Evolutionary conservation across 2,888 invertebrate genomes (phyloP).

Genomic region (Zygothrica quintamaculata): DNA sequence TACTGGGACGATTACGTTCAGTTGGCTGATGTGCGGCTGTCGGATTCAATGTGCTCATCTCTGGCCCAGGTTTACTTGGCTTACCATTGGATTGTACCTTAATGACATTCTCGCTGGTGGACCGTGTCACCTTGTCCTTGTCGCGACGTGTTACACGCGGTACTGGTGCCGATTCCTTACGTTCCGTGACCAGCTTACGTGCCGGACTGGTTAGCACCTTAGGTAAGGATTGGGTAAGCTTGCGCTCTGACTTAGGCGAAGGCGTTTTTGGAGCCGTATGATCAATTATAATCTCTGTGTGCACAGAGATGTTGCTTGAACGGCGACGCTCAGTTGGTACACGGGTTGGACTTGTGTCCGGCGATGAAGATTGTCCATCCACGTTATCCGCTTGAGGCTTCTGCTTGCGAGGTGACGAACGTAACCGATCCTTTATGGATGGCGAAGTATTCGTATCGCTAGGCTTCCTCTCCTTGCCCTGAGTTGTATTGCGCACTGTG

Average conservation of each 20-base stretch:
- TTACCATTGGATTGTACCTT: constrained; percentile 84
- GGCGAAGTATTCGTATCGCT: constrained; percentile 37
- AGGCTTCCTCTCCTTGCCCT: constrained; percentile 47
- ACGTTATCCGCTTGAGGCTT: constrained; percentile 63
- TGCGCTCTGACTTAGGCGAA: constrained; percentile 51
- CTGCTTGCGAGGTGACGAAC: constrained; percentile 75
- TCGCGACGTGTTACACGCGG: constrained; percentile 84
- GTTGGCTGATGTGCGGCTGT: constrained; percentile 43
- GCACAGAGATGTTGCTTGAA: constrained; percentile 82
- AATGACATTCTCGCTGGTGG: constrained; percentile 86
- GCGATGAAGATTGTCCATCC: constrained; percentile 73
- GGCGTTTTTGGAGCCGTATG: constrained; percentile 74
- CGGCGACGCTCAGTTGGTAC: constrained; percentile 73
- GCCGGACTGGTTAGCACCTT: constrained; percentile 43
- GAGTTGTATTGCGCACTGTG: constrained; percentile 24
- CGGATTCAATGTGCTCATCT: constrained; percentile 61
- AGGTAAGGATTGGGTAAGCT: constrained; percentile 26
- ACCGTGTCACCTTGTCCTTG: constrained; percentile 86
- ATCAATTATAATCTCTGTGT: constrained; percentile 81
- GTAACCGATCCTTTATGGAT: constrained; percentile 75
- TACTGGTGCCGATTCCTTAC: constrained; percentile 84
- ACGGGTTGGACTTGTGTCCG: constrained; percentile 75
- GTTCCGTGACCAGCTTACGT: constrained; percentile 83
- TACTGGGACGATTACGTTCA: constrained; percentile 80
- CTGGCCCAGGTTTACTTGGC: constrained; percentile 64